Percentiles rank a stretch among this genome's conserved stretches.
These are phyloP conservation scores for Noctua pronuba DNA, from an alignment of 2,888 invertebrate species.

Conservation along the genomic window DNA sequence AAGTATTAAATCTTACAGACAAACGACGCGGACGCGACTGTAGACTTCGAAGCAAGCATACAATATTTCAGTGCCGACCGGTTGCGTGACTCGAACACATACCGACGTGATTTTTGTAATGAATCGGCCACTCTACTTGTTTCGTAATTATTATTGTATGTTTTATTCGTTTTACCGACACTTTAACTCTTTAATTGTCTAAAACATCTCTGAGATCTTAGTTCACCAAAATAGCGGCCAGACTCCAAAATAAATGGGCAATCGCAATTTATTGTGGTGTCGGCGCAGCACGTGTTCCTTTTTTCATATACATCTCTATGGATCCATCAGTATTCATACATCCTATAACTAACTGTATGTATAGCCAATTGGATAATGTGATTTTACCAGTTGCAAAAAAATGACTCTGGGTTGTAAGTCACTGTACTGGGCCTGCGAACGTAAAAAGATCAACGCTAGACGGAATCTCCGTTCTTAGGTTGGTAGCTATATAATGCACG, in stretches of 20 bases:
- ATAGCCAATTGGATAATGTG: too few relatives aligned
- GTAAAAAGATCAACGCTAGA: not conserved
- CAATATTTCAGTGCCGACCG: constrained; percentile 26
- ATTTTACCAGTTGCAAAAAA: not conserved
- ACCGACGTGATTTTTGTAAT: constrained; percentile 42
- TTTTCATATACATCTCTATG: not conserved
- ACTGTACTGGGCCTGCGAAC: not conserved
- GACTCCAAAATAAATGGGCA: not conserved
- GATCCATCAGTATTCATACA: not conserved
- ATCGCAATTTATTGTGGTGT: not conserved
- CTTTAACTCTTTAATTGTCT: not conserved
- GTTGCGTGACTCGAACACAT: constrained; percentile 43
- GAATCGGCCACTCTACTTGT: constrained; percentile 22
- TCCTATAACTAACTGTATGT: not conserved
- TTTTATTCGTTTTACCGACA: not conserved
- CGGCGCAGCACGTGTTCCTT: not conserved
- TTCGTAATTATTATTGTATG: constrained; percentile 10
- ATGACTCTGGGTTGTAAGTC: not conserved
- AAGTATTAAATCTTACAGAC: constrained; percentile 13
- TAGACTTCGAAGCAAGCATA: not conserved
- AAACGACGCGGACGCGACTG: not conserved
- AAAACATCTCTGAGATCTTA: not conserved
- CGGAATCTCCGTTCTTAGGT: not conserved
- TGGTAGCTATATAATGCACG: not conserved
- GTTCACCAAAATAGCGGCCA: not conserved